Evolutionary conservation across 2,888 invertebrate species (phyloP), one percentile per base, ranked within the genome.

Genomic region (Augiades crinisus): DNA sequence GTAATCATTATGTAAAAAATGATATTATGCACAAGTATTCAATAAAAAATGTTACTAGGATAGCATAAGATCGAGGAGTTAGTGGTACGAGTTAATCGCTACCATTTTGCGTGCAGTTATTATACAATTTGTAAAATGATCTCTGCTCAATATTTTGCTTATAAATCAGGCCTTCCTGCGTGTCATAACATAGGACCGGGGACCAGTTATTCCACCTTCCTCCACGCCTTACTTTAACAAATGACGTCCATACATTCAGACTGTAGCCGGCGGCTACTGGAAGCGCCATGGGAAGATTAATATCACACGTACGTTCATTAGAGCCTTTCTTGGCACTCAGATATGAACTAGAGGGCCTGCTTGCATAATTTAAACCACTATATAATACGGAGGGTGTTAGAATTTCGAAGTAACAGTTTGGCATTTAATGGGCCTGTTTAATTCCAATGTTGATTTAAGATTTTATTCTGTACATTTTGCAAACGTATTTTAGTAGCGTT

Each of bases 261-360:
- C 38, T 12, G 3, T 27, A 10, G 47, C 47, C 22, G 40, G 31
- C 22, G 40, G 47, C 47, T 40, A 10, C 47, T 40, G 38, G 8
- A 30, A 22, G 41, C 49, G 40, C 41, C 49, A 41, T 13, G 49
- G 40, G 19, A 49, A 49, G 49, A 49, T 49, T 49, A 17, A 50
- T 43, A 50, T 43, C 40, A 49, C 40, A 49, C 47, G 40, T 41
- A 22, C 47, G 24, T 49, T 49, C 47, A 49, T 49, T 49, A 49
- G 47, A 41, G 38, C 47, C 40, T 49, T 49, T 41, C 40, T 49
- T 41, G 40, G 47, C 33, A 24, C 47, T 24, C 13, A 38, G 5
- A 38, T 13, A 19, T 40, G 22, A 31, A 22, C 30, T 38, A 12
- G 24, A 46, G 24, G 8, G 21, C 6, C 47, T 12, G 16, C 38